These are phyloP conservation scores for Acleris laterana DNA, from an alignment of 2,888 invertebrate genomes.

Conservation along the genomic window DNA sequence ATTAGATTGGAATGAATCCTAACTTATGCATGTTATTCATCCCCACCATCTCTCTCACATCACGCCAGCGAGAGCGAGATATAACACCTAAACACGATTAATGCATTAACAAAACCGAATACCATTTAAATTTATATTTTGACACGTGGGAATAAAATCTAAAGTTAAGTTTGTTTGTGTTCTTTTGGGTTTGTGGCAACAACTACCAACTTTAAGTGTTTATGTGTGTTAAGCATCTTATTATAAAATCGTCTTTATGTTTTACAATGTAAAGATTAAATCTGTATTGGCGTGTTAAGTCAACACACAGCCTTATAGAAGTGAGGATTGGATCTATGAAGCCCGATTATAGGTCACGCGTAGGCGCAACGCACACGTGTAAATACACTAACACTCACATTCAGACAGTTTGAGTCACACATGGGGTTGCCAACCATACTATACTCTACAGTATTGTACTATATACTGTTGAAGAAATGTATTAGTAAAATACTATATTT, in stretches of 20 bases:
- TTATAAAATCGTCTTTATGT: not conserved
- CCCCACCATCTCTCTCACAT: not conserved
- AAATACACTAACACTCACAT: not conserved
- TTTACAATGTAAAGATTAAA: not conserved
- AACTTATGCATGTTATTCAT: not conserved
- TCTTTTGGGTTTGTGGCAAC: not conserved
- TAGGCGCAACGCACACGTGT: constrained; percentile 16
- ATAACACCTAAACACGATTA: not conserved
- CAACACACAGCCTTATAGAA: constrained; percentile 1
- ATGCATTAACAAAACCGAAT: not conserved
- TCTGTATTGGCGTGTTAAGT: not conserved
- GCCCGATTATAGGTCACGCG: constrained; percentile 16
- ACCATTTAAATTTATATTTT: not conserved
- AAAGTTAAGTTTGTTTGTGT: not conserved
- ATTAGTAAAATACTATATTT: too few species aligned
- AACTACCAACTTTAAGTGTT: not conserved
- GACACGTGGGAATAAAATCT: not conserved
- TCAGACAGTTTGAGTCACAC: not conserved
- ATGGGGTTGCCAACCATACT: too few species aligned
- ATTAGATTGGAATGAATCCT: constrained; percentile 7
- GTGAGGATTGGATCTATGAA: constrained; percentile 17
- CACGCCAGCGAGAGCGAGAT: not conserved
- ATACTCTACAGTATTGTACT: too few species aligned
- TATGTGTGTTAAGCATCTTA: not conserved
- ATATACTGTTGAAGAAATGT: too few species aligned